Percentiles rank a stretch among this genome's conserved stretches.
These are phyloP conservation scores for Drosophila parthenogenetica DNA, from an alignment of 2,888 invertebrate species.

Conservation along the genomic window DNA sequence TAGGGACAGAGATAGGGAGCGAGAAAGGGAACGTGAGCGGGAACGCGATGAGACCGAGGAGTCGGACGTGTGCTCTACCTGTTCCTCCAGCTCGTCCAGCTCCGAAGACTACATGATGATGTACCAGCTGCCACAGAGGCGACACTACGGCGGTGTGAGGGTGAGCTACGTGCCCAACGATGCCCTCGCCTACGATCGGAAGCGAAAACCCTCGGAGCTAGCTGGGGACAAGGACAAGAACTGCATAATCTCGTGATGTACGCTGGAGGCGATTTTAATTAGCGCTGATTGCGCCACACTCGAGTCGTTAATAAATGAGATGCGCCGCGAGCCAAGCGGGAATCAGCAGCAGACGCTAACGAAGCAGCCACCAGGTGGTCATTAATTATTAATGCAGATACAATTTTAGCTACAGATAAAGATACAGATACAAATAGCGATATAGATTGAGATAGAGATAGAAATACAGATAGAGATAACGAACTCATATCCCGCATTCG, in stretches of 20 bases:
- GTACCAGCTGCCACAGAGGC: constrained; percentile 92
- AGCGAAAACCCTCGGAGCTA: constrained; percentile 86
- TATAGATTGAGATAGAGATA: constrained; percentile 15
- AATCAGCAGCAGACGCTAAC: constrained; percentile 50
- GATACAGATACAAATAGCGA: constrained; percentile 16
- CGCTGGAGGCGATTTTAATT: constrained; percentile 66
- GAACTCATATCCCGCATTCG: constrained; percentile 57
- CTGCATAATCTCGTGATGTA: constrained; percentile 93
- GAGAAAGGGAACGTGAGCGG: constrained; percentile 44
- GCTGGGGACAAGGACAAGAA: constrained; percentile 89
- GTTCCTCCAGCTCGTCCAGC: constrained; percentile 93
- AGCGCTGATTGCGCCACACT: constrained; percentile 53
- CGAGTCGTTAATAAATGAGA: constrained; percentile 49
- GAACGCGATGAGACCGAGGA: constrained; percentile 87
- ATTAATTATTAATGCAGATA: constrained; percentile 49
- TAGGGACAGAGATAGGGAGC: constrained; percentile 43
- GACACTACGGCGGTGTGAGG: constrained; percentile 94
- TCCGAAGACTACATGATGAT: constrained; percentile 95
- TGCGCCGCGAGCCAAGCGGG: constrained; percentile 4
- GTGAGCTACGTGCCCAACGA: constrained; percentile 97
- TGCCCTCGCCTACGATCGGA: constrained; percentile 92
- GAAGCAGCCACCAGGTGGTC: constrained; percentile 59
- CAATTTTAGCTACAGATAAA: constrained; percentile 8
- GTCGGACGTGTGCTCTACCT: constrained; percentile 95
- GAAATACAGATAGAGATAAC: constrained; percentile 26